These are phyloP conservation scores for Nomada fucata DNA, from an alignment of 2,888 invertebrate genomes.

Conservation along the genomic window DNA sequence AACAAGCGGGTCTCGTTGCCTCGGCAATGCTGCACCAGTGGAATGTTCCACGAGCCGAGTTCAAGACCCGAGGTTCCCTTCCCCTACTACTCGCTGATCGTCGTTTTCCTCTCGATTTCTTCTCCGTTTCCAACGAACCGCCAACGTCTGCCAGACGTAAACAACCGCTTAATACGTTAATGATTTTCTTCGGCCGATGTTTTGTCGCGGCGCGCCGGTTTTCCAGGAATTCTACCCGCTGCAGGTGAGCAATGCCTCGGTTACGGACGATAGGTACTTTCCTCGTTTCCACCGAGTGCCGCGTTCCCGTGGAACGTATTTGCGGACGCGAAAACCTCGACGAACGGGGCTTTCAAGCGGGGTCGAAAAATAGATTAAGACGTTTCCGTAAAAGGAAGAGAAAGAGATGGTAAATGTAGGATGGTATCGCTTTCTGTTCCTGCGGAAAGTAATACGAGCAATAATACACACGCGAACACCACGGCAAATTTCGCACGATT, in stretches of 20 bases:
- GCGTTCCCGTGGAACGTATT: not conserved
- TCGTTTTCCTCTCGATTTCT: slow-evolving; percentile 9
- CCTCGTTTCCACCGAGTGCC: slow-evolving; percentile 4
- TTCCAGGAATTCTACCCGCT: not conserved
- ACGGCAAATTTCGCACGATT: no score
- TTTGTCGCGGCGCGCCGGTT: not conserved
- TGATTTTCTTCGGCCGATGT: slow-evolving; percentile 14
- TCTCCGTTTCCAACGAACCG: not conserved
- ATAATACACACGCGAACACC: no score
- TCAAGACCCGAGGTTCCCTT: slow-evolving; percentile 1
- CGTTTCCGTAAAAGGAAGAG: slow-evolving; percentile 38
- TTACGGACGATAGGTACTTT: not conserved
- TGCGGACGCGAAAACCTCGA: not conserved
- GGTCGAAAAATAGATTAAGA: no score
- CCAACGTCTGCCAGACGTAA: slow-evolving; percentile 1
- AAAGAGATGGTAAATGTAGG: no score
- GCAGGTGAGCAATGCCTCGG: not conserved
- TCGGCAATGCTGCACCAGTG: not conserved
- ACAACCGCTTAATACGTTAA: slow-evolving; percentile 9
- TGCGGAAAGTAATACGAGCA: no score
- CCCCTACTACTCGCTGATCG: not conserved
- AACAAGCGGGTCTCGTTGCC: not conserved
- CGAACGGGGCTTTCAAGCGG: not conserved
- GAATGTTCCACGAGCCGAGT: slow-evolving; percentile 11
- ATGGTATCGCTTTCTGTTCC: no score